Percentiles rank a stretch among this genome's conserved stretches.
These are phyloP conservation scores for Oreochromis niloticus DNA, from an alignment of 2,113 vertebrate species.

Conservation along the genomic window DNA sequence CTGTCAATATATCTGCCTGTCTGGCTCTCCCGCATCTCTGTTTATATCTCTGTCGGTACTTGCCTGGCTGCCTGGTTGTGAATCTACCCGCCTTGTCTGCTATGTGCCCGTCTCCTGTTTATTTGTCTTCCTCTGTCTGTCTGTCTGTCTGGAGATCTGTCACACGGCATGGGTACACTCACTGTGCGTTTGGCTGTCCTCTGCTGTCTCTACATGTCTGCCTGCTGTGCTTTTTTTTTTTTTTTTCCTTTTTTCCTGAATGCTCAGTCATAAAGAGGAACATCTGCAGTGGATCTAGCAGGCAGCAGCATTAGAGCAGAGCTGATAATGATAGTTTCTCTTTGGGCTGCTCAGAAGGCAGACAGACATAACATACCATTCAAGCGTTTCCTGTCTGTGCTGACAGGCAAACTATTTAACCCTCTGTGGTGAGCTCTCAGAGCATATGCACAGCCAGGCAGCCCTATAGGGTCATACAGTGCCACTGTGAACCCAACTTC, in stretches of 20 bases:
- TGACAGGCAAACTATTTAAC: constrained; percentile 70
- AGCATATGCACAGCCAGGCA: constrained; percentile 10
- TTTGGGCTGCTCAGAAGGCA: constrained; percentile 55
- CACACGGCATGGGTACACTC: neutral
- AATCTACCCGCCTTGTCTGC: constrained; percentile 14
- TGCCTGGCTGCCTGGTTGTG: constrained; percentile 30
- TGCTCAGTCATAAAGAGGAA: constrained; percentile 46
- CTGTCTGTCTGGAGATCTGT: constrained; percentile 14
- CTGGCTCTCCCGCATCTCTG: constrained; percentile 10
- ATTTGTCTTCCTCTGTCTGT: constrained; percentile 13
- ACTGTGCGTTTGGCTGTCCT: neutral
- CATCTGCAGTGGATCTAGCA: constrained; percentile 61
- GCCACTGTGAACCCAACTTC: neutral
- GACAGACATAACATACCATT: constrained; percentile 73
- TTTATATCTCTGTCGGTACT: constrained; percentile 37
- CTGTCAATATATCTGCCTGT: constrained; percentile 17
- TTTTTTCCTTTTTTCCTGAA: neutral
- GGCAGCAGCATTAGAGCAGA: constrained; percentile 44
- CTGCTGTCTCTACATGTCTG: neutral
- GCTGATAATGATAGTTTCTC: constrained; percentile 68
- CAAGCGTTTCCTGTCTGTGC: constrained; percentile 68
- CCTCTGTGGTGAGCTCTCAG: constrained; percentile 53
- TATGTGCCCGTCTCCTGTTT: constrained; percentile 1
- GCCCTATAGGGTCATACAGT: neutral
- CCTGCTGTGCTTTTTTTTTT: neutral